Evolutionary conservation across 1,140 invertebrate genomes (phyloP).

Genomic region (Agrypnia vestita): DNA sequence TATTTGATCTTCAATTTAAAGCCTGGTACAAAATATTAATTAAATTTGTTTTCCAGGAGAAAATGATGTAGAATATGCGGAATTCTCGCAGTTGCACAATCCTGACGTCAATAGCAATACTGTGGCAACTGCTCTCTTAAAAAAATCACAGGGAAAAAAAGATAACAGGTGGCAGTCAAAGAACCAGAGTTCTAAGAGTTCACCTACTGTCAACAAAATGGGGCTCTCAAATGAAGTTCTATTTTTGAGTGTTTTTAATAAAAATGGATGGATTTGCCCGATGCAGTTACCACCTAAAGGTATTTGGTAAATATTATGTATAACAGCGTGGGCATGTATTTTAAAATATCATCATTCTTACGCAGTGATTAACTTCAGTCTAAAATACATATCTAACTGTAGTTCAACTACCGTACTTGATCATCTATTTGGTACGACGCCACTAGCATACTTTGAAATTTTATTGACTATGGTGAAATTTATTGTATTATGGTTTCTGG

Average conservation of each 20-base stretch:
- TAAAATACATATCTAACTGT: too few species aligned
- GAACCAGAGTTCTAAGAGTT: constrained; percentile 34
- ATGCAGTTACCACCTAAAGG: constrained; percentile 54
- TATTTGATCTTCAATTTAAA: not conserved
- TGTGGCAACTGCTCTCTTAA: constrained; percentile 53
- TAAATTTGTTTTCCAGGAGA: constrained; percentile 73
- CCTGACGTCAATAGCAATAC: constrained; percentile 52
- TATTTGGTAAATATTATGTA: constrained; percentile 9
- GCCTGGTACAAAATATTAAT: not conserved
- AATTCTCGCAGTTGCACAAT: constrained; percentile 72
- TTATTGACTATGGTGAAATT: too few species aligned
- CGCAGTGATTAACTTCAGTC: too few species aligned
- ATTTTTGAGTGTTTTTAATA: constrained; percentile 57
- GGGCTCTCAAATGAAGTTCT: constrained; percentile 50
- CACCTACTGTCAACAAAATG: constrained; percentile 29
- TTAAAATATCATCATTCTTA: too few species aligned
- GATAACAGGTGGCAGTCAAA: constrained; percentile 44
- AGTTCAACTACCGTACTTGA: too few species aligned
- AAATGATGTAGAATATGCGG: constrained; percentile 83
- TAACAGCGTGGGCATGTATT: not conserved
- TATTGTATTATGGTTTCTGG: too few species aligned
- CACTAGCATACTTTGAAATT: too few species aligned
- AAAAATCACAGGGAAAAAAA: constrained; percentile 24
- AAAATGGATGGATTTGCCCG: constrained; percentile 60
- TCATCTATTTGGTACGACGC: too few species aligned